Percentiles rank a stretch among this genome's conserved stretches.
phyloP scores from a whole-genome alignment of 2,888 invertebrate species.

The Dusona sp. region DNA sequence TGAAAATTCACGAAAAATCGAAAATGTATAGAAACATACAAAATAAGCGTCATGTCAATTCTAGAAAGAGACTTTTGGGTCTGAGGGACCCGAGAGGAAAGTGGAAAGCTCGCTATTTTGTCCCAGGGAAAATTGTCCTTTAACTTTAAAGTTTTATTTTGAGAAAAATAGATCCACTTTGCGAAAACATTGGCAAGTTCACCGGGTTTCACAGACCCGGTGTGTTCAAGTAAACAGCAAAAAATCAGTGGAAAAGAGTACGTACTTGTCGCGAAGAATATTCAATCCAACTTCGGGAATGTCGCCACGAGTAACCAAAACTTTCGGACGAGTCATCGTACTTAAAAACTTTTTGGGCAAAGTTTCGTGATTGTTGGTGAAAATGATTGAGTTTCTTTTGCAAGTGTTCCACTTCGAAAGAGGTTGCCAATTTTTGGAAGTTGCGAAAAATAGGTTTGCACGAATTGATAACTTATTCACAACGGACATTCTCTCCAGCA shows the following conservation, averaged over 20 bases:
- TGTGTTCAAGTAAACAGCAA: background rate
- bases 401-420: background rate
- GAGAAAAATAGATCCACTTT: too few relatives aligned
- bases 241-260: background rate
- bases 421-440: background rate
- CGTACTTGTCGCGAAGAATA: conserved; percentile 88
- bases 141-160: too few relatives aligned
- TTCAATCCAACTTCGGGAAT: conserved; percentile 88
- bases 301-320: conserved; percentile 90
- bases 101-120: background rate
- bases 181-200: background rate
- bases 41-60: background rate
- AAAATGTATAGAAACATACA: background rate
- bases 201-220: too few relatives aligned
- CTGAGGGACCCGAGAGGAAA: background rate
- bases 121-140: too few relatives aligned
- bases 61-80: background rate
- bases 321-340: conserved; percentile 86
- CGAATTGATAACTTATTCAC: background rate
- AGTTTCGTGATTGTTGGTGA: background rate
- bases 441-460: background rate
- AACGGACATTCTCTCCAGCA: background rate
- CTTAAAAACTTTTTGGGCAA: conserved; percentile 34
- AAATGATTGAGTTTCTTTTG: background rate
- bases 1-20: background rate